Evolutionary conservation across 2,797 vertebrate species (phyloP).

Genomic region (Pantherophis vulpinus): DNA sequence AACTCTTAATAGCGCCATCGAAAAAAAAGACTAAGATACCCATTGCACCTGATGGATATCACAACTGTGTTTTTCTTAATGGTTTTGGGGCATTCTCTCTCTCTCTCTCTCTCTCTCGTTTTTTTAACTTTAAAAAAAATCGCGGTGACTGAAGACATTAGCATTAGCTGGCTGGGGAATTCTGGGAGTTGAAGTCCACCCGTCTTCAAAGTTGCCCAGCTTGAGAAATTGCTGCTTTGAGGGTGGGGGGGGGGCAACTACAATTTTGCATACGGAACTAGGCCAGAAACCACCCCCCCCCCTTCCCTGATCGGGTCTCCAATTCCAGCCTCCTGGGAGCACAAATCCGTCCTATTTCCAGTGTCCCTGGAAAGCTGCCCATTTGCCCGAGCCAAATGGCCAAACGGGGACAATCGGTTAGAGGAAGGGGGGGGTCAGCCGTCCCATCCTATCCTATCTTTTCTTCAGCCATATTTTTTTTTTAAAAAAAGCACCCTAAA

Average conservation of each 20-base stretch:
- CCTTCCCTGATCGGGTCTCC: background rate
- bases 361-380: background rate
- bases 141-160: too few relatives aligned
- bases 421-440: background rate
- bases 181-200: too few relatives aligned
- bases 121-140: background rate
- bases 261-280: background rate
- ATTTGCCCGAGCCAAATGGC: background rate
- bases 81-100: too few relatives aligned
- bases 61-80: too few relatives aligned
- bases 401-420: background rate
- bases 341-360: background rate
- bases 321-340: background rate
- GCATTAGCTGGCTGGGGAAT: too few relatives aligned
- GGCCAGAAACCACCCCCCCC: background rate
- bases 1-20: background rate
- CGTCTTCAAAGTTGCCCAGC: too few relatives aligned
- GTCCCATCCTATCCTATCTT: background rate
- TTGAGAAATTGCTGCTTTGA: too few relatives aligned
- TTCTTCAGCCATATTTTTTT: background rate
- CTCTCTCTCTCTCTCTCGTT: too few relatives aligned
- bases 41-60: too few relatives aligned
- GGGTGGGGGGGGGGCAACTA: too few relatives aligned
- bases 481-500: background rate
- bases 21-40: too few relatives aligned